Conservation (phyloP, 2,113 vertebrate species). For the Cephalophus harveyi region DNA sequence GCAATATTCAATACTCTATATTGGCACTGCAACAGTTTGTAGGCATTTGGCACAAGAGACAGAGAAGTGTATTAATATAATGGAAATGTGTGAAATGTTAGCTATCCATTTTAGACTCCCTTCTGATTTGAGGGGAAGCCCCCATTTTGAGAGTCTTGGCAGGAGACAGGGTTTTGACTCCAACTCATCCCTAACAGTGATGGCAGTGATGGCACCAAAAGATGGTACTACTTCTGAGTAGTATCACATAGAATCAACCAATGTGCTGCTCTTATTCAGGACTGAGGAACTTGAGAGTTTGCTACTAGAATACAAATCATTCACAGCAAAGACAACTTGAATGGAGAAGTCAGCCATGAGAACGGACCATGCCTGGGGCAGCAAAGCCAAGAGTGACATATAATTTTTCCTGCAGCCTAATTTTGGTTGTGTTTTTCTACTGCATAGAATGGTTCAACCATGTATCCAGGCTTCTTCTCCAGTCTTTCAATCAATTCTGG, state of each 20-base stretch:
- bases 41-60: not conserved
- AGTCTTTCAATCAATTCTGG: not conserved
- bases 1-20: not conserved
- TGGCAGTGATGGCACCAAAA: not conserved
- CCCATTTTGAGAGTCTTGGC: not conserved
- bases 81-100: not conserved
- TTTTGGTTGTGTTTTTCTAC: not conserved
- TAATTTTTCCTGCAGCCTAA: not conserved
- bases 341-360: not conserved
- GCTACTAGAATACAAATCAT: not conserved
- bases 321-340: not conserved
- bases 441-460: not conserved
- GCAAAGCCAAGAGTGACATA: not conserved
- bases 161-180: not conserved
- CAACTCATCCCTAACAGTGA: not conserved
- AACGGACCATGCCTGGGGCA: accelerated
- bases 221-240: not conserved
- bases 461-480: not conserved
- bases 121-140: not conserved
- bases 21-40: not conserved
- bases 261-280: accelerated
- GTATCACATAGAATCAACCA: not conserved
- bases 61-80: not conserved
- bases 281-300: not conserved
- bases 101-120: not conserved